Conservation (phyloP, 2,113 vertebrate genomes). For the Hoplias malabaricus region DNA sequence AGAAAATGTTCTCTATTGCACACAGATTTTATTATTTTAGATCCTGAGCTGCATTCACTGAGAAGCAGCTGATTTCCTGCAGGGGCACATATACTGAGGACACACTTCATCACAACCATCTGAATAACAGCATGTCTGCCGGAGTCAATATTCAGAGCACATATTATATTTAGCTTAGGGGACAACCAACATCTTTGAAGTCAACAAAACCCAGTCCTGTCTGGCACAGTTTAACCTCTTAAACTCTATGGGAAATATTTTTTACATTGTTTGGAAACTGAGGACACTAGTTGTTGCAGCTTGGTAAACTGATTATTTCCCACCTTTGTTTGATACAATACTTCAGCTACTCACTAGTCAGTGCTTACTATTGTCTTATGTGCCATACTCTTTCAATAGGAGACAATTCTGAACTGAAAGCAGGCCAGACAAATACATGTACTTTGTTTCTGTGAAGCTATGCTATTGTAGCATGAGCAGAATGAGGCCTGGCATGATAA, state of each 20-base stretch:
- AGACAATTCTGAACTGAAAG: no score
- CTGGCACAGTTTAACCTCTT: not conserved
- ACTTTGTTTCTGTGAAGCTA: no score
- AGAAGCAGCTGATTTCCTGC: conserved; percentile 30
- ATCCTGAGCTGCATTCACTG: not conserved
- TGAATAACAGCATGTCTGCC: conserved; percentile 13
- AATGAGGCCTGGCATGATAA: no score
- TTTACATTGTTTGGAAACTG: no score
- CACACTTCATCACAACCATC: conserved; percentile 5
- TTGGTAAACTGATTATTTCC: no score
- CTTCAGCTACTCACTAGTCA: no score
- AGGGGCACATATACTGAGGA: conserved; percentile 6
- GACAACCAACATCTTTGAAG: not conserved
- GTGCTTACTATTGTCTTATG: no score
- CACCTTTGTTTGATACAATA: no score
- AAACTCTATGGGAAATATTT: not conserved
- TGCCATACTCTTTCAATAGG: no score
- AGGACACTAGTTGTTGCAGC: no score
- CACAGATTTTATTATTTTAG: conserved; percentile 10
- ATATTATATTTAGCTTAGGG: conserved; percentile 12
- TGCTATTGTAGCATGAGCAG: no score
- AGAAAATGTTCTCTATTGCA: conserved; percentile 22
- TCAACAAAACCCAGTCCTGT: not conserved
- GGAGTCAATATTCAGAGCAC: conserved; percentile 6
- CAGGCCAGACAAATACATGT: no score